Conservation (phyloP, 2,888 invertebrate genomes). For the Mongoloraphidia duomilia region DNA sequence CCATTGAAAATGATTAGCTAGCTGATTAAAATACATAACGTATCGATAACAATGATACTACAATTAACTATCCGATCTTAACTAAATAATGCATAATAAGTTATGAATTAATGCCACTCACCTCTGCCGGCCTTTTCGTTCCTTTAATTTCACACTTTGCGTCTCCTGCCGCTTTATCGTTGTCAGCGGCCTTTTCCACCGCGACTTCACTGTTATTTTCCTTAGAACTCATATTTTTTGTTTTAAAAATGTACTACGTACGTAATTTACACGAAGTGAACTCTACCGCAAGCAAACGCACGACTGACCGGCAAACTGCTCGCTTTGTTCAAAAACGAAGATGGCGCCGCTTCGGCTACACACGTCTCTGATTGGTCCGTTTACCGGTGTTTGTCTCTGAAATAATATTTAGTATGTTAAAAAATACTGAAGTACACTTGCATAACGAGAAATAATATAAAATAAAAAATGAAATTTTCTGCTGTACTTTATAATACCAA, state of each 20-base stretch:
- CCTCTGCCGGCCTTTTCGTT: slow-evolving; percentile 78
- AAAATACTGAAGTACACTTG: slow-evolving; percentile 1
- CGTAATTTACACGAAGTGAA: slow-evolving; percentile 28
- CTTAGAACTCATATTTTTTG: slow-evolving; percentile 60
- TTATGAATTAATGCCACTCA: slow-evolving; percentile 50
- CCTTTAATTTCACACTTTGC: slow-evolving; percentile 73
- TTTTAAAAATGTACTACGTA: slow-evolving; percentile 14
- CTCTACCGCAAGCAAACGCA: slow-evolving; percentile 46
- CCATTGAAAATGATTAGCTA: too few species aligned
- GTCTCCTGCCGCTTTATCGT: slow-evolving; percentile 56
- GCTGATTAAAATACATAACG: too few species aligned
- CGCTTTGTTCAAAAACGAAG: slow-evolving; percentile 70
- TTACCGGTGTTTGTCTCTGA: slow-evolving; percentile 21
- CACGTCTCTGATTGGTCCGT: slow-evolving; percentile 30
- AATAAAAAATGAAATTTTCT: slow-evolving; percentile 22
- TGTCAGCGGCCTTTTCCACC: slow-evolving; percentile 66
- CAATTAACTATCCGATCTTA: slow-evolving; percentile 18
- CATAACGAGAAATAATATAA: neutral
- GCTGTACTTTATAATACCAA: slow-evolving; percentile 4
- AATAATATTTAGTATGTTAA: slow-evolving; percentile 15
- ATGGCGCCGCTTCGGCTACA: slow-evolving; percentile 57
- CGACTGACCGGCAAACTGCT: slow-evolving; percentile 52
- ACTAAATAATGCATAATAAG: slow-evolving; percentile 21
- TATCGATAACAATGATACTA: neutral
- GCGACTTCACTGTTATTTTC: slow-evolving; percentile 75